Evolutionary conservation across 2,888 invertebrate species (phyloP).

Genomic region (Vannuccia rotundouncinata): DNA sequence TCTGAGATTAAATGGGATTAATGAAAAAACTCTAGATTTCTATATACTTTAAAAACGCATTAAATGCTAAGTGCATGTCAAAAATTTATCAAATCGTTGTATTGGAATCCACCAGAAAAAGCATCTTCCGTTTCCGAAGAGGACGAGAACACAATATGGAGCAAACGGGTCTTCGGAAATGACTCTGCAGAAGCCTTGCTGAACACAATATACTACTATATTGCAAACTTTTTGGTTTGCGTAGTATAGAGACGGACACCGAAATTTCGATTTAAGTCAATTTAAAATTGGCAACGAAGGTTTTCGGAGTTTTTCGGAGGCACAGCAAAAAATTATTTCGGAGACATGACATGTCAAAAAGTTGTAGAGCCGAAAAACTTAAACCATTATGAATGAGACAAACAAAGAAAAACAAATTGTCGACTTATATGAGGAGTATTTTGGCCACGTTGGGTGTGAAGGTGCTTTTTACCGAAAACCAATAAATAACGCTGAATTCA

Average conservation of each 20-base stretch:
- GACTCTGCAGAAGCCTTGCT: constrained; percentile 10
- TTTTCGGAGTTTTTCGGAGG: neutral
- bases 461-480: constrained; percentile 23
- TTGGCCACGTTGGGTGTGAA: constrained; percentile 23
- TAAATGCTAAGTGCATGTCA: constrained; percentile 16
- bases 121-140: constrained; percentile 9
- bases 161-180: constrained; percentile 4
- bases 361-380: neutral
- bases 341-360: constrained; percentile 11
- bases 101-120: constrained; percentile 24
- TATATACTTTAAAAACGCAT: constrained; percentile 5
- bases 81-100: neutral
- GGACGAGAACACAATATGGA: constrained; percentile 20
- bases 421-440: neutral
- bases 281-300: constrained; percentile 2
- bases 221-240: neutral
- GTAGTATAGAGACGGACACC: constrained; percentile 2
- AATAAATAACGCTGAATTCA: constrained; percentile 3
- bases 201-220: neutral
- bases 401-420: constrained; percentile 11
- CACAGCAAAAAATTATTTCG: constrained; percentile 5
- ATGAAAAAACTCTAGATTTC: constrained; percentile 10
- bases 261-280: constrained; percentile 10
- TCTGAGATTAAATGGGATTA: constrained; percentile 5
- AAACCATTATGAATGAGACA: neutral